A percentile compares a stretch with the other conserved stretches of the same genome.
Evolutionary conservation across 1,140 invertebrate genomes (phyloP).

Genomic region (Drosophila jambulina): DNA sequence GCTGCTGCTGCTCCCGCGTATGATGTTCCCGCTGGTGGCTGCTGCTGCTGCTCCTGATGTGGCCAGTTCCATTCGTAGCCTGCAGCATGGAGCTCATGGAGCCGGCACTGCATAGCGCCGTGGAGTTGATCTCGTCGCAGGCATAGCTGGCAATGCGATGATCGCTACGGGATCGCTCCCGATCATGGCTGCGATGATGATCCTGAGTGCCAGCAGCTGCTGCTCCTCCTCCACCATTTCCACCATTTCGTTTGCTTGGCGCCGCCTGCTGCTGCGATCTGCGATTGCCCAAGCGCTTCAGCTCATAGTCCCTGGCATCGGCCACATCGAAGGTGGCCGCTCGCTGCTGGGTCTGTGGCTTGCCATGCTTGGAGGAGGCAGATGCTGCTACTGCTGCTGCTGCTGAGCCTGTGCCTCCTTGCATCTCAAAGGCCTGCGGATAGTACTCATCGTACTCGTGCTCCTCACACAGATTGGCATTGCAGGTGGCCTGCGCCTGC

Average conservation of each 20-base stretch:
- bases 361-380: constrained; percentile 24
- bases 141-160: constrained; percentile 79
- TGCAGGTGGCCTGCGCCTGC: constrained; percentile 48
- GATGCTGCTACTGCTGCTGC: not conserved
- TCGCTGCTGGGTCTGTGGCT: constrained; percentile 58
- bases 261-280: constrained; percentile 77
- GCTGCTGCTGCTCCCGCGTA: constrained; percentile 46
- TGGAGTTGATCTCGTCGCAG: constrained; percentile 59
- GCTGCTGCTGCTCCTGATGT: constrained; percentile 17
- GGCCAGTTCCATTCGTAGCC: constrained; percentile 39
- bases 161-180: constrained; percentile 78
- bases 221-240: constrained; percentile 5
- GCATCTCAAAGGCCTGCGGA: constrained; percentile 68
- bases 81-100: constrained; percentile 69
- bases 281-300: constrained; percentile 77
- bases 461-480: constrained; percentile 77
- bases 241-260: constrained; percentile 64
- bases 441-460: constrained; percentile 82
- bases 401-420: constrained; percentile 5
- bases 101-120: constrained; percentile 57
- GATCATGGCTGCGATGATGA: constrained; percentile 72
- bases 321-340: constrained; percentile 79
- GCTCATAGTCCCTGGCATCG: constrained; percentile 78
- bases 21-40: constrained; percentile 54
- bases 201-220: constrained; percentile 35